Evolutionary conservation across 1,140 invertebrate genomes (phyloP).

Genomic region (Diploscapter pachys): DNA sequence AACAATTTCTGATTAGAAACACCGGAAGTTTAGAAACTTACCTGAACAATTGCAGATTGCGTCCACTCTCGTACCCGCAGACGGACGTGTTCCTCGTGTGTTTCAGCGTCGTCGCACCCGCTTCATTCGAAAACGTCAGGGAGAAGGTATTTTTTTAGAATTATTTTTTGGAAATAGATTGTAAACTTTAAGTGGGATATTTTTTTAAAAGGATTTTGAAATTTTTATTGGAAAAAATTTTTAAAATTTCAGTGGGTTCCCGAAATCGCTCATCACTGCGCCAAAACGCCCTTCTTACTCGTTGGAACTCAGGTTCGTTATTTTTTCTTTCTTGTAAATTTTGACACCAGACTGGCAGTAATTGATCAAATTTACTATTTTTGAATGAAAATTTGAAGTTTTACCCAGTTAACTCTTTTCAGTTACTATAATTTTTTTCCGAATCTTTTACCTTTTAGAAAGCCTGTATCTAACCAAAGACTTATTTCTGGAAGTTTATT

Average conservation of each 20-base stretch:
- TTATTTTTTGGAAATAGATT: too few species aligned
- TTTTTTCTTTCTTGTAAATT: not conserved
- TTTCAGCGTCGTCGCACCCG: conserved; percentile 96
- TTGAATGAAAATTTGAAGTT: too few species aligned
- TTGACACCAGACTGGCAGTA: too few species aligned
- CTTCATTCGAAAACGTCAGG: conserved; percentile 98
- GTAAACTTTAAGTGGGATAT: too few species aligned
- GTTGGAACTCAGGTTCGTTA: conserved; percentile 77
- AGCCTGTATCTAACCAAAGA: too few species aligned
- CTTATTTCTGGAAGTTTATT: too few species aligned
- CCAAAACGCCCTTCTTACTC: conserved; percentile 94
- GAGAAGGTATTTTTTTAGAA: conserved; percentile 70
- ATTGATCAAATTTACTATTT: too few species aligned
- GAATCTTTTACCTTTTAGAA: too few species aligned
- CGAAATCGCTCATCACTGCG: conserved; percentile 98
- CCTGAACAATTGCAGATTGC: conserved; percentile 62
- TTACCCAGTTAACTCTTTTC: too few species aligned
- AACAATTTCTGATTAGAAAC: too few species aligned
- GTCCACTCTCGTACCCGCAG: conserved; percentile 96
- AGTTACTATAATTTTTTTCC: too few species aligned
- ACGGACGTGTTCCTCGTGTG: conserved; percentile 98
- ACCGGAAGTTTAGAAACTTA: too few species aligned
- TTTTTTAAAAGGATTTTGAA: conserved; percentile 16
- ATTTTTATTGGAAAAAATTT: conserved; percentile 9
- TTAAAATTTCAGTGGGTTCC: conserved; percentile 85